These are phyloP conservation scores for Druon quercuslanigerum DNA, from an alignment of 1,140 invertebrate genomes.

Conservation along the genomic window DNA sequence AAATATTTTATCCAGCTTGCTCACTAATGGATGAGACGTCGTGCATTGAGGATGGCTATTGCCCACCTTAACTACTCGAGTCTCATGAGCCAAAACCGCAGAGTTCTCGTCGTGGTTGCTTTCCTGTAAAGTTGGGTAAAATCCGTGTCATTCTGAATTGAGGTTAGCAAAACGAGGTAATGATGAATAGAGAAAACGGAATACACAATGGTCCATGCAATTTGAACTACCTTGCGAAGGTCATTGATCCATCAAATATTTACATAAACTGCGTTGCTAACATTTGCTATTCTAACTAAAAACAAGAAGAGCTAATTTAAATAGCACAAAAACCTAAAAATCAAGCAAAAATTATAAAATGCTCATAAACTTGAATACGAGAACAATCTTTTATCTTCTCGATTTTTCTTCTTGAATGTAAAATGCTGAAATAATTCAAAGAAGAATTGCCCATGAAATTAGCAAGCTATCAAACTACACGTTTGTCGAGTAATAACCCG, in stretches of 20 bases:
- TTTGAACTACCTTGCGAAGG: too few species aligned
- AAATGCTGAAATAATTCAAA: neutral
- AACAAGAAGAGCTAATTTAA: too few species aligned
- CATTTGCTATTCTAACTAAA: too few species aligned
- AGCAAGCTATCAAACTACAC: neutral
- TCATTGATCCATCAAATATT: too few species aligned
- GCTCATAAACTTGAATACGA: too few species aligned
- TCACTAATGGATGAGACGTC: neutral
- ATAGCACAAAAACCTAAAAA: too few species aligned
- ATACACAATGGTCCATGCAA: neutral
- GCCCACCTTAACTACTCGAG: neutral
- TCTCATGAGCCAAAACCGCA: neutral
- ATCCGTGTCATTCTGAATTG: neutral
- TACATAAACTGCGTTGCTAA: too few species aligned
- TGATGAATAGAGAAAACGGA: neutral
- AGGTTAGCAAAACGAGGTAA: neutral
- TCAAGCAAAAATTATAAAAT: too few species aligned
- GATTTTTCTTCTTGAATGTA: neutral
- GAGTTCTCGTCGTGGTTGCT: neutral
- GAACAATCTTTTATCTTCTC: too few species aligned
- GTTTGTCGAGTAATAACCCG: neutral
- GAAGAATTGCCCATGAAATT: neutral
- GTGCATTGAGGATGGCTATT: conserved; percentile 10
- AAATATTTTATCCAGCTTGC: neutral
- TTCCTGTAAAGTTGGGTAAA: neutral